Evolutionary conservation across 2,797 vertebrate genomes (phyloP), one percentile per base, ranked within the genome.

Genomic region (Paramormyrops hopkinsi): DNA sequence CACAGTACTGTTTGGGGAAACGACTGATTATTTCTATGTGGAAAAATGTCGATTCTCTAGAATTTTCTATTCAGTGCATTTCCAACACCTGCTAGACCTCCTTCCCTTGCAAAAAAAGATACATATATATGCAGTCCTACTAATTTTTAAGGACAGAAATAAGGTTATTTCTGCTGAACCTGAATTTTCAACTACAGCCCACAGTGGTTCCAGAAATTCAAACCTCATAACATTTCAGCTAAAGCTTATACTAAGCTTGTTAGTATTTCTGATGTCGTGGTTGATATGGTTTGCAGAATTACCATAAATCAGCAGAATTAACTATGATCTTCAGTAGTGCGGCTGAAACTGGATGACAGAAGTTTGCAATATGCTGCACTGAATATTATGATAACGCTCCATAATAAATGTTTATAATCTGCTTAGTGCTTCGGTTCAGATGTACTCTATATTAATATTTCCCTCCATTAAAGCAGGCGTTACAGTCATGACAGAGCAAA

Each of bases 291-390:
- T 92, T 73, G 93, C 95, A 94, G 97, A 96, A 98, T 98, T 97
- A 98, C 97, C 98, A 98, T 99, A 99, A 98, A 98, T 97, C 98
- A 97, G 98, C 98, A 98, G 98, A 99, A 99, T 99, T 99, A 99
- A 98, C 97, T 97, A 97, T 99, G 98, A 99, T 99, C 98, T 99
- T 97, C 97, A 96, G 95, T 97, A 95, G 97, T 97, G 96, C 95
- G 95, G 96, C 95, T 96, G 94, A 96, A 97, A 98, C 95, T 97
- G 97, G 96, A 96, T 97, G 96, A 97, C 97, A 97, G 96, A 97
- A 98, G 97, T 97, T 97, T 97, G 96, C 97, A 98, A 97, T 97
- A 97, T 98, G 97, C 97, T 97, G 97, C 95, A 96, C 97, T 96
- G 98, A 98, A 98, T 98, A 98, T 99, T 98, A 98, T 97, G 97